phyloP scores from a whole-genome alignment of 2,113 vertebrate species.

The Ceyx cyanopectus region DNA sequence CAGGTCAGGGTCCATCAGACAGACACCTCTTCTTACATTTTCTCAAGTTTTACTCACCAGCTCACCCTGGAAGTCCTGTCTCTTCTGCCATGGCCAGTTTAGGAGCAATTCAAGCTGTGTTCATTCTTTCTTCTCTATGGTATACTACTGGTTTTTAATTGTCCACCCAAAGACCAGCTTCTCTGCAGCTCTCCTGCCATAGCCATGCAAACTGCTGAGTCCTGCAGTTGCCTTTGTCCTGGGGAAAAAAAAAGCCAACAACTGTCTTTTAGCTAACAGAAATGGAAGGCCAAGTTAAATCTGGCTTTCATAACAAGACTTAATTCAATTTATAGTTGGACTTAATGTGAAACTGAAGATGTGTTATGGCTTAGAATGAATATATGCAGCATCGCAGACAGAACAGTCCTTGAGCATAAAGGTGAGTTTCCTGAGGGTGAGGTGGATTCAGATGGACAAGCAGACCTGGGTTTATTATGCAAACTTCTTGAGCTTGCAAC shows the following conservation, averaged over 20 bases:
- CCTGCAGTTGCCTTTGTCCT: background rate
- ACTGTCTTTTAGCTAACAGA: background rate
- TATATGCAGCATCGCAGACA: background rate
- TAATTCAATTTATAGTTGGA: conserved; percentile 13
- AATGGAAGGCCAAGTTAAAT: conserved; percentile 29
- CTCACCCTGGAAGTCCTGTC: background rate
- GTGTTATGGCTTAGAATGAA: conserved; percentile 10
- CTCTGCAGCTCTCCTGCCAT: background rate
- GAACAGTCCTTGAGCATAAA: background rate
- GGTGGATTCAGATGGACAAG: conserved; percentile 15
- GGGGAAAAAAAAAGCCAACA: background rate
- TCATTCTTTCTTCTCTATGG: background rate
- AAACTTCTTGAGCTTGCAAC: background rate
- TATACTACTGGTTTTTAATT: background rate
- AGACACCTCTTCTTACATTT: accelerated
- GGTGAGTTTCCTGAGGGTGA: background rate
- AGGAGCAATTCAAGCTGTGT: background rate
- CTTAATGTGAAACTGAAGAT: conserved; percentile 24
- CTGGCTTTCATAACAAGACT: conserved; percentile 15
- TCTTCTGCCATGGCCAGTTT: background rate
- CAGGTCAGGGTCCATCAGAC: background rate
- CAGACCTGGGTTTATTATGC: conserved; percentile 23
- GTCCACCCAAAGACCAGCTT: background rate
- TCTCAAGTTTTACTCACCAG: background rate
- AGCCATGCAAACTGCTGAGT: background rate